Evolutionary conservation across 2,888 invertebrate genomes (phyloP).

Genomic region (Globia sparganii): DNA sequence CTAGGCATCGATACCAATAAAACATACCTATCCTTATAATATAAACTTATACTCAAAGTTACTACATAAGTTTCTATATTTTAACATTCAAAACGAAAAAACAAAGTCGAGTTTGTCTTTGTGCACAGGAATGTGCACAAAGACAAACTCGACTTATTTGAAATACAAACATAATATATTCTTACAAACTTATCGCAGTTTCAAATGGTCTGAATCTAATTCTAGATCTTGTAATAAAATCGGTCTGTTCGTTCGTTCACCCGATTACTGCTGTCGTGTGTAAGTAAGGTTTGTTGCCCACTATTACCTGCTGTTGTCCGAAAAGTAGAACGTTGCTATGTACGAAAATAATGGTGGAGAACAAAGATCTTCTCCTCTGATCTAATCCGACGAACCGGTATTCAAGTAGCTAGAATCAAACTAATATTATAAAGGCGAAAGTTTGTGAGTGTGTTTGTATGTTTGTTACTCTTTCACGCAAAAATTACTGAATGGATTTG

Average conservation of each 20-base stretch:
- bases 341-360: background rate
- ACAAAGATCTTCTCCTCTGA: background rate
- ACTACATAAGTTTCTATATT: slow-evolving; percentile 34
- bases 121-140: too few relatives aligned
- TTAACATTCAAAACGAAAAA: slow-evolving; percentile 36
- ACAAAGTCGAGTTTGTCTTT: too few relatives aligned
- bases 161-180: slow-evolving; percentile 40
- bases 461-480: too few relatives aligned
- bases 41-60: slow-evolving; percentile 8
- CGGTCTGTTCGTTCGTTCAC: slow-evolving; percentile 54
- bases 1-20: slow-evolving; percentile 19
- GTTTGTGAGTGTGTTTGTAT: too few relatives aligned
- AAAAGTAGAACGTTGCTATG: background rate
- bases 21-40: slow-evolving; percentile 5
- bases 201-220: slow-evolving; percentile 50
- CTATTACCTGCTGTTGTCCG: background rate
- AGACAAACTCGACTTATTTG: slow-evolving; percentile 27
- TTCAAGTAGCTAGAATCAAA: background rate
- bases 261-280: slow-evolving; percentile 30
- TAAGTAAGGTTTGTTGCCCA: slow-evolving; percentile 37
- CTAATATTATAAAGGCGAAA: too few relatives aligned
- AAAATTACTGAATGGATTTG: too few relatives aligned
- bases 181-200: slow-evolving; percentile 40
- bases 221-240: slow-evolving; percentile 59
- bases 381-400: background rate